Percentiles rank a stretch among this genome's conserved stretches.
phyloP scores from a whole-genome alignment of 2,113 vertebrate species.

The Mystacornis crossleyi region DNA sequence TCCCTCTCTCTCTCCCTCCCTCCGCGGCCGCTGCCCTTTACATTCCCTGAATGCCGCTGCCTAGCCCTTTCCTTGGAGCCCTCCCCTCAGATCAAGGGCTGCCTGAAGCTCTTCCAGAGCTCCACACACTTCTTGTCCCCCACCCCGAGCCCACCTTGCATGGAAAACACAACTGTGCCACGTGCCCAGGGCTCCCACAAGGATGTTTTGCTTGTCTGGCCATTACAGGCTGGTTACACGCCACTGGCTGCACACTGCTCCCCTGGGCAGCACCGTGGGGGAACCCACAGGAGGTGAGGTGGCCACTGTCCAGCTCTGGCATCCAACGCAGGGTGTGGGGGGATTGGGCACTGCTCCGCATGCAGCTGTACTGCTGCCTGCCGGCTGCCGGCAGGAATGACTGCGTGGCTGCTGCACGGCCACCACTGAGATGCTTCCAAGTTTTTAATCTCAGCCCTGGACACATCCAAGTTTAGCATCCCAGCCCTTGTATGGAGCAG shows the following conservation, averaged over 20 bases:
- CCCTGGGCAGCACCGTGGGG: neutral
- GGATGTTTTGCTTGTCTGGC: neutral
- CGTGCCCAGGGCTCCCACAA: accelerated
- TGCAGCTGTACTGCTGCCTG: neutral
- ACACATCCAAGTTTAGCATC: neutral
- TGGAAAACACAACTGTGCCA: neutral
- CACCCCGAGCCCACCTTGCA: neutral
- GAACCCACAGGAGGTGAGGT: neutral
- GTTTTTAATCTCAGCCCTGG: neutral
- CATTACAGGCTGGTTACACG: neutral
- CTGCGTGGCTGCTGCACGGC: accelerated
- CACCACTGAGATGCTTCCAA: neutral
- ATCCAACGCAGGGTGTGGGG: accelerated
- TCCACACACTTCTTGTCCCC: neutral
- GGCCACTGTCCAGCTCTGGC: neutral
- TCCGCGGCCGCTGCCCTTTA: neutral
- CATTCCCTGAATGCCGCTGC: neutral
- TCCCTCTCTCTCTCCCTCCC: neutral
- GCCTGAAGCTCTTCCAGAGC: neutral
- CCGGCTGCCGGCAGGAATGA: neutral
- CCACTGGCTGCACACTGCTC: neutral
- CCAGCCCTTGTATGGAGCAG: neutral
- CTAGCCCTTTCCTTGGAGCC: neutral
- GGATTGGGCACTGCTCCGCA: neutral
- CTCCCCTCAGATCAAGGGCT: neutral